Evolutionary conservation across 2,888 invertebrate species (phyloP), one percentile per base, ranked within the genome.

Genomic region (Acrocera orbiculus): DNA sequence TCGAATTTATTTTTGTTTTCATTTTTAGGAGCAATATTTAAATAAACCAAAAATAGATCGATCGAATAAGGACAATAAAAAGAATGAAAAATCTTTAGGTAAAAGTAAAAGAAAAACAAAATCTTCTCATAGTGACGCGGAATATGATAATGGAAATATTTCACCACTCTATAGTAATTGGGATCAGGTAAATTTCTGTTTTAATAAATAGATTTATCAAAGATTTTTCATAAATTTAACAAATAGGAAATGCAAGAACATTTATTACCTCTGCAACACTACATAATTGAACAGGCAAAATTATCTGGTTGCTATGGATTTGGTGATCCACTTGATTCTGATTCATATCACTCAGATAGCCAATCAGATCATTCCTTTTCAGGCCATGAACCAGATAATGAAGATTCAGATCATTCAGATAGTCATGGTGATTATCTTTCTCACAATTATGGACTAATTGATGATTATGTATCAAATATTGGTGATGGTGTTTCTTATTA

Each of bases 271-370:
- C 61, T 87, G 41, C 85, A 86, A 56, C 82, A 86, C 58, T 87
- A 86, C 51, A 78, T 87, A 45, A 68, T 87, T 48, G 85, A 86
- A 51, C 87, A 87, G 60, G 80, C 80, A 1, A 79, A 80, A 44
- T 40, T 47, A 4, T 41, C 58, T 66, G 78, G 74, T 47, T 74
- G 76, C 49, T 72, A 74, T 43, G 72, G 75, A 23, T 73, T 76
- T 48, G 73, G 70, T 22, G 71, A 70, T 50, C 68, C 70, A 31
- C 67, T 73, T 22, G 74, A 74, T 51, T 77, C 79, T 4, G 81
- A 77, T 47, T 81, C 81, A 32, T 72, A 80, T 43, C 77, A 78
- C 48, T 80, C 80, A 32, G 81, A 78, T 44, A 80, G 80, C 41
- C 73, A 73, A 13, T 75, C 75, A 30, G 69, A 68, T 49, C 58